Conservation (phyloP, 2,113 vertebrate genomes). For the Acanthisitta chloris region DNA sequence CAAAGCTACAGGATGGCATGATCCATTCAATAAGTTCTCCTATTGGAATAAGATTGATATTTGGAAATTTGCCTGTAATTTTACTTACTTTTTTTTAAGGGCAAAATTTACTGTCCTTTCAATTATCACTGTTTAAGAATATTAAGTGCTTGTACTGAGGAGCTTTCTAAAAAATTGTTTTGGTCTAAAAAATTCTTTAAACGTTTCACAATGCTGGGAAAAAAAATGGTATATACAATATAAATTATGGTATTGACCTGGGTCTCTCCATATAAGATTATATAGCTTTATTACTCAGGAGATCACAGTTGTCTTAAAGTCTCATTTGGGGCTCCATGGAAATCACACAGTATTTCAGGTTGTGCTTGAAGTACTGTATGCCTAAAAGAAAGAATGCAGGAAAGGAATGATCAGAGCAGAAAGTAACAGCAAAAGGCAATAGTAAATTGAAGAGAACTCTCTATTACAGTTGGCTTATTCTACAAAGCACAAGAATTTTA, state of each 20-base stretch:
- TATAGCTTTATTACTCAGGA: not conserved
- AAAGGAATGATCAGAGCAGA: constrained; percentile 10
- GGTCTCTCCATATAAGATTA: not conserved
- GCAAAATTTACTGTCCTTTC: not conserved
- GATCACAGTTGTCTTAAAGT: not conserved
- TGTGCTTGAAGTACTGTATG: not conserved
- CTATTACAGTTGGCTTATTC: constrained; percentile 14
- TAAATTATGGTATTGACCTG: not conserved
- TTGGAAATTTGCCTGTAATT: not conserved
- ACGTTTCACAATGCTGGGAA: not conserved
- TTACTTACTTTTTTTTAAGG: not conserved
- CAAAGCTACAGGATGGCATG: not conserved
- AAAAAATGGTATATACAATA: not conserved
- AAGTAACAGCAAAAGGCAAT: constrained; percentile 24
- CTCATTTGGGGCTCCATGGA: not conserved
- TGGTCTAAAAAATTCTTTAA: not conserved
- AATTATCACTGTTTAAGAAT: not conserved
- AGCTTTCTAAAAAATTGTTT: not conserved
- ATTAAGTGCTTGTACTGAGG: not conserved
- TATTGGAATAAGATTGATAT: not conserved
- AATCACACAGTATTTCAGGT: not conserved
- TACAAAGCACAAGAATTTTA: constrained; percentile 14
- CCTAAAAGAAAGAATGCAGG: not conserved
- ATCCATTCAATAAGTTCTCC: not conserved
- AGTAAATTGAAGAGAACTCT: constrained; percentile 11